Percentiles rank a stretch among this genome's conserved stretches.
These are phyloP conservation scores for Crocuta crocuta DNA, from an alignment of 2,113 vertebrate genomes.

Conservation along the genomic window DNA sequence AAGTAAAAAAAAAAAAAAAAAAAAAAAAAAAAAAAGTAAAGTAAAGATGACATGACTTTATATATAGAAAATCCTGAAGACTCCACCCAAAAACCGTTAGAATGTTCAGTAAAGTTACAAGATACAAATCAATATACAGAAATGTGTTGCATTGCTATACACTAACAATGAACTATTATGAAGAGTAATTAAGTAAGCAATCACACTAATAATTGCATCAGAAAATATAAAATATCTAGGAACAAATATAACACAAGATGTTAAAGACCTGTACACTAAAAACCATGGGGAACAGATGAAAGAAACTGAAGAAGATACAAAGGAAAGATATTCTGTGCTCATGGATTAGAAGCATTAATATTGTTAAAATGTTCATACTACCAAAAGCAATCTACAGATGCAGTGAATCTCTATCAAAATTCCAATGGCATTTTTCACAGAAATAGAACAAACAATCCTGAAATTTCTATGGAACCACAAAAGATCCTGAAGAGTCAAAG, in stretches of 20 bases:
- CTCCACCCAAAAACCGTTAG: neutral
- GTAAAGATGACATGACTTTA: neutral
- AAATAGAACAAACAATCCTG: neutral
- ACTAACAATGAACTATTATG: neutral
- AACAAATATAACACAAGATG: neutral
- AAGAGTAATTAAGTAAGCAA: neutral
- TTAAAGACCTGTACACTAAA: neutral
- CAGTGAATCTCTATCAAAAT: neutral
- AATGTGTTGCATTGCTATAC: neutral
- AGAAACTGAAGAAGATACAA: neutral
- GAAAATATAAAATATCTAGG: neutral
- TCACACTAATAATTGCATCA: neutral
- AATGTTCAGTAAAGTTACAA: neutral
- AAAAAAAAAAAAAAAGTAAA: no score
- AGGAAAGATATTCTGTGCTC: neutral
- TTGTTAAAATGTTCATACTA: neutral
- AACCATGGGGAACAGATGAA: neutral
- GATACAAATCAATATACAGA: neutral
- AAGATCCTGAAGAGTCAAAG: neutral
- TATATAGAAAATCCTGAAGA: neutral
- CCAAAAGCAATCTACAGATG: neutral
- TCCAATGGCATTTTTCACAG: neutral
- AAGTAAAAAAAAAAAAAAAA: no score
- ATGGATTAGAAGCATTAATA: neutral
- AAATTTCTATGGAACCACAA: neutral